Evolutionary conservation across 2,113 vertebrate genomes (phyloP), one percentile per base, ranked within the genome.

Genomic region (Atherinomorus stipes): DNA sequence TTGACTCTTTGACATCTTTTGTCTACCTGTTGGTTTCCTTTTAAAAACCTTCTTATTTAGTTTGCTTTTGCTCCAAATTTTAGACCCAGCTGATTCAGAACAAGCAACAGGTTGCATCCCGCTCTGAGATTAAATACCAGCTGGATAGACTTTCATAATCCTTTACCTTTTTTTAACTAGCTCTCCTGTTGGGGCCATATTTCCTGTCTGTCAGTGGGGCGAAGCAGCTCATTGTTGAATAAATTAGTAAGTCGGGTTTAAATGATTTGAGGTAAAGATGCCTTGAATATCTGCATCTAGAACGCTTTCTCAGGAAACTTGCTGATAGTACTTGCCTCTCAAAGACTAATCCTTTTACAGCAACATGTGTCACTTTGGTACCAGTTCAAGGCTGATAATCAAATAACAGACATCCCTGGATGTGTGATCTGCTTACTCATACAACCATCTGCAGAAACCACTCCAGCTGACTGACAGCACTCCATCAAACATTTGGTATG

Each of bases 381-480:
- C 42, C 64, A 79, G 63, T 67, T 63, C 67, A 61, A 44, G 50
- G 63, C 69, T 28, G 58, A 72, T 78, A 68, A 88, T 74, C 64
- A 22, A 45, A 53, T 58, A 3, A 37, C 69, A 74, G 80, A 80
- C 65, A 65, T 84, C 49, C 74, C 61, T 13, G 11, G 44, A 51
- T 26, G 71, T 70, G 72, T 85, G 76, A 85, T 84, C 88, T 87
- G 76, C 80, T 87, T 78, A 78, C 64, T 88, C 74, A 69, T 7
- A 16, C 11, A 71, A 57, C 58, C 61, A 10, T 76, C 28, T 47
- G 62, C 71, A 83, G 68, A 72, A 15, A n/a, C 11, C 31, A 28
- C 38, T 44, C 25, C 5, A 42, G 61, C 68, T 28, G 16, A 21
- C 19, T 65, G 76, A 72, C 11, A 54, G 51, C 54, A 50, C 60